phyloP scores from a whole-genome alignment of 2,888 invertebrate species.

The Leptinotarsa tumamoca region DNA sequence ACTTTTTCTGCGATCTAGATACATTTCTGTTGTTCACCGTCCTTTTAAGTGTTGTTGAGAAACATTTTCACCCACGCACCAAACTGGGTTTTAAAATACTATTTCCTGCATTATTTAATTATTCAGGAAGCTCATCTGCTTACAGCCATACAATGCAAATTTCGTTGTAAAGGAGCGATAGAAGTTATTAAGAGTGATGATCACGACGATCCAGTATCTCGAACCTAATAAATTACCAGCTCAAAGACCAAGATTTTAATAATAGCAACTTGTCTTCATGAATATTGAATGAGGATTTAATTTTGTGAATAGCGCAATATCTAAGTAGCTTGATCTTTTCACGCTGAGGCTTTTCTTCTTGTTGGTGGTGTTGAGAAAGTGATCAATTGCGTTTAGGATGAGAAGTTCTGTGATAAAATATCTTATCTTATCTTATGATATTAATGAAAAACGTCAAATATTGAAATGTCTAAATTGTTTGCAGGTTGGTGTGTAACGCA shows the following conservation, averaged over 20 bases:
- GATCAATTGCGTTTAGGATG: too few relatives aligned
- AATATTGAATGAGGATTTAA: constrained; percentile 4
- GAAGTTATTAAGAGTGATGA: constrained; percentile 20
- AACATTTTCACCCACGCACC: background rate
- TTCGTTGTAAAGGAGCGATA: constrained; percentile 6
- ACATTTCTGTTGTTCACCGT: too few relatives aligned
- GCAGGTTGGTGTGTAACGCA: too few relatives aligned
- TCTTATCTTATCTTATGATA: too few relatives aligned
- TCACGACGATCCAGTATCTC: background rate
- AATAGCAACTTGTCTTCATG: constrained; percentile 16
- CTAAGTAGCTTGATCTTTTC: background rate
- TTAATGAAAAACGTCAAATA: too few relatives aligned
- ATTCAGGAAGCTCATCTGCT: constrained; percentile 15
- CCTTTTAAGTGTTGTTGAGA: too few relatives aligned
- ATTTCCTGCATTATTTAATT: constrained; percentile 9
- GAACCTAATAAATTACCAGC: constrained; percentile 17
- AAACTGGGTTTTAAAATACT: background rate
- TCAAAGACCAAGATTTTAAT: constrained; percentile 16
- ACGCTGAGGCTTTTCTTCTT: background rate
- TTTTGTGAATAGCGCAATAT: constrained; percentile 2
- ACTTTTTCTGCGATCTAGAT: too few relatives aligned
- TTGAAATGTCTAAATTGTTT: too few relatives aligned
- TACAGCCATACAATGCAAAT: constrained; percentile 7
- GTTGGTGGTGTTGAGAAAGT: too few relatives aligned
- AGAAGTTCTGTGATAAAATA: too few relatives aligned